These are phyloP conservation scores for Andrena flavipes DNA, from an alignment of 2,888 invertebrate species.

Conservation along the genomic window DNA sequence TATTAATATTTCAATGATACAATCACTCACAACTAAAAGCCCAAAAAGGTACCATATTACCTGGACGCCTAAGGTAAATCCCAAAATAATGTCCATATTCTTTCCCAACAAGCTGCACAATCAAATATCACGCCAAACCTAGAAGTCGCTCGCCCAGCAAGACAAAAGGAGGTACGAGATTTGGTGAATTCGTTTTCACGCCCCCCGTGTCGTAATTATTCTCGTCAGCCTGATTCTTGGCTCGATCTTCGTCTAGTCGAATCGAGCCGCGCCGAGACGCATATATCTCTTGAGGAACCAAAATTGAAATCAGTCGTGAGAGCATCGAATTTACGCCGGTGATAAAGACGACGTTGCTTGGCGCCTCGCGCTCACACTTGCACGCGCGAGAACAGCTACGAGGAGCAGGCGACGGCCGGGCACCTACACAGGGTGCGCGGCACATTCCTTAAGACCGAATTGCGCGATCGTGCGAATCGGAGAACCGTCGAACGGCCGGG, in stretches of 20 bases:
- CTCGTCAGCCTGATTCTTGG: constrained; percentile 13
- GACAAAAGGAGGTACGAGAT: not conserved
- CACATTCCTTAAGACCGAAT: constrained; percentile 62
- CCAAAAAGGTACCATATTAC: no score
- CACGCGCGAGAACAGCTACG: constrained; percentile 4
- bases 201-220: constrained; percentile 26
- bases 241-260: constrained; percentile 27
- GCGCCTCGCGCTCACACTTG: constrained; percentile 17
- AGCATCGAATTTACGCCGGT: constrained; percentile 64
- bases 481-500: constrained; percentile 62
- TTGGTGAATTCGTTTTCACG: not conserved
- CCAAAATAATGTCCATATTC: no score
- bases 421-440: constrained; percentile 12
- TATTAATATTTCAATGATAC: no score
- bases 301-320: constrained; percentile 66
- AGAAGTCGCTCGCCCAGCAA: not conserved
- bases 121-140: not conserved
- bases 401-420: not conserved
- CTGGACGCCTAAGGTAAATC: no score
- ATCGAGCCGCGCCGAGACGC: constrained; percentile 22
- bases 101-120: not conserved
- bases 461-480: constrained; percentile 72
- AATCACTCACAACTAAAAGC: no score
- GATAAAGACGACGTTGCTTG: constrained; percentile 62
- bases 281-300: constrained; percentile 36